Base-by-base conservation (phyloP, 1,140 invertebrate species). In the Cheumatopsyche charites region DNA sequence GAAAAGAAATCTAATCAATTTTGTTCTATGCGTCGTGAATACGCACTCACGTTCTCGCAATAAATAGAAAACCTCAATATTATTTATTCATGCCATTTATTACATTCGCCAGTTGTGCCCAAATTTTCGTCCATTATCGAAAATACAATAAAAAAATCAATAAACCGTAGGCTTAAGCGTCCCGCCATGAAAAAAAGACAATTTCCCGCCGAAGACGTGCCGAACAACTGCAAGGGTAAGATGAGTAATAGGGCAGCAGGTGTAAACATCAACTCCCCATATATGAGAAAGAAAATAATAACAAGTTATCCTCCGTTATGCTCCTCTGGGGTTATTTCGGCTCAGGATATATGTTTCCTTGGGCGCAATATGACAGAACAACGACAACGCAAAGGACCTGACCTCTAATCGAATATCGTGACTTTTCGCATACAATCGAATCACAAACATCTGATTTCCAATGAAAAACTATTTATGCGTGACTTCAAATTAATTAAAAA, bases 211-310 rank as follows among this genome's bases (percentile, higher is more conserved):
- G 43, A 62, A 29, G 66, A 68, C 65, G 65, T 73, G 66, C 58
- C 61, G 29, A 62, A 74, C 70, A 49, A 71, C 47, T 66, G 67
- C 29, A 55, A 62, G 66, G 73, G 73, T 49, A 65, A 71, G 66
- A 72, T 72, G 75, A 76, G 75, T 76, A 76, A 76, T 76, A 76
- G 73, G 75, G 72, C 73, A 70, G 72, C 75, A 76, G 75, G 75
- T 76, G 75, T 74, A 74, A 76, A 76, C 70, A 76, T 73, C 72
- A 73, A 72, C 70, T 73, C 65, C 75, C 45, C 73, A 76, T 76
- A 36, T 36, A 76, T 76, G 70, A 72, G 70, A 72, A 75, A 70
- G 74, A 73, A 76, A 73, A 73, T 73, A 76, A 76, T 76, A 76
- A 76, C 68, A 72, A 62, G 66, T 61, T 67, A 72, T 71, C 67